Base-by-base conservation (phyloP, 2,888 invertebrate species). In the Drosophila birchii region DNA sequence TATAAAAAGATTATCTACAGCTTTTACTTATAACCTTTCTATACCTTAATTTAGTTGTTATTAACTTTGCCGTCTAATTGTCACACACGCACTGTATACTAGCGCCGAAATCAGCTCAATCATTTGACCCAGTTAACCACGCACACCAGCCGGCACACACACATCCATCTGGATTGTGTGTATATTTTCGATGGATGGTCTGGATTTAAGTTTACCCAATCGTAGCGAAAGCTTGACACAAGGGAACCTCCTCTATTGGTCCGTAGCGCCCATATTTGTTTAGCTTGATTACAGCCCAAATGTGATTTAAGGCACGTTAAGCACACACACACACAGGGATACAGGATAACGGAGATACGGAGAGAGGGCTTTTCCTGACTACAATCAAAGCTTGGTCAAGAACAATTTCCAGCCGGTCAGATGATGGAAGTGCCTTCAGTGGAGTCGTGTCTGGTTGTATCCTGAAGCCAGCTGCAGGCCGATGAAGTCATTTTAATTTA, bases 231-330 rank as follows among this genome's bases (percentile, higher is more conserved):
- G 67, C 77, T 71, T 84, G 72, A 26, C 81, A 77, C 78, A 82
- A 57, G 70, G 56, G 53, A 64, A 55, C 66, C 61, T 56, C 70
- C 62, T 41, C 70, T 23, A 36, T 38, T 39, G 23, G 38, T 39
- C 41, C 68, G 43, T 36, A 18, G 47, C 47, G 39, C 66, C 73
- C 68, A 60, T 88, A 82, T 88, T 89, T 89, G 80, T 67, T 80
- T 80, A 75, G 86, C 84, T 86, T 88, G 90, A 84, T 88, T 88
- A 88, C 86, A 80, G 88, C 60, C 84, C 83, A 67, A 89, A 88
- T 82, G 84, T 89, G 83, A 89, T 89, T 89, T 88, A 86, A 89
- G 83, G 71, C 90, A 84, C 83, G 83, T 85, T 83, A 81, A 79
- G 60, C 63, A 87, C 45, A 84, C 66, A 73, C 76, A 44, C 41